Conservation (phyloP, 23 tunicate species). For the Trididemnum nubilum region DNA sequence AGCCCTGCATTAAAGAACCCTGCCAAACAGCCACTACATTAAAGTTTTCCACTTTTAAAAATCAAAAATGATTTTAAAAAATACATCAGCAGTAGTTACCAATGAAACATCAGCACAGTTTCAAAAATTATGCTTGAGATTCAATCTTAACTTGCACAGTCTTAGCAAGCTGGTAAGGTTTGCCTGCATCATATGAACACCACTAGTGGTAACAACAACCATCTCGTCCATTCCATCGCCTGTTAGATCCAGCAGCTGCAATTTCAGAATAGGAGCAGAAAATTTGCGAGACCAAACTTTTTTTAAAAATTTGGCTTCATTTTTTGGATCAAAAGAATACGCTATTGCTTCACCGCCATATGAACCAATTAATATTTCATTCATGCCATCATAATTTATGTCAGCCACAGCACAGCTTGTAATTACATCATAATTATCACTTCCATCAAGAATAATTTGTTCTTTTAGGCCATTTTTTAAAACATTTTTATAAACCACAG, state of each 20-base stretch:
- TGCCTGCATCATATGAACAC: slow-evolving; percentile 69
- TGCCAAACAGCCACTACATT: too few species aligned
- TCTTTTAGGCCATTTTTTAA: slow-evolving; percentile 45
- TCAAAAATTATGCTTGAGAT: too few species aligned
- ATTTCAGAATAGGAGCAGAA: slow-evolving; percentile 64
- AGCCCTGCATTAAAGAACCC: too few species aligned
- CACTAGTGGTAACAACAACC: slow-evolving; percentile 52
- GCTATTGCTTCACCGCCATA: slow-evolving; percentile 69
- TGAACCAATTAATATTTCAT: slow-evolving; percentile 77
- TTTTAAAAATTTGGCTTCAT: not conserved
- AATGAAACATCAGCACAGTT: too few species aligned
- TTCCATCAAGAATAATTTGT: slow-evolving; percentile 39
- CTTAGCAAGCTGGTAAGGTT: slow-evolving; percentile 39
- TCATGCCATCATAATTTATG: slow-evolving; percentile 45
- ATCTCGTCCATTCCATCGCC: slow-evolving; percentile 79
- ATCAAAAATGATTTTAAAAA: too few species aligned
- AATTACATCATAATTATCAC: slow-evolving; percentile 49
- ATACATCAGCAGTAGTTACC: too few species aligned
- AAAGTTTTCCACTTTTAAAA: too few species aligned
- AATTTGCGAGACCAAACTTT: slow-evolving; percentile 56
- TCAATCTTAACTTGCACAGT: slow-evolving; percentile 20
- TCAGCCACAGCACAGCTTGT: slow-evolving; percentile 82
- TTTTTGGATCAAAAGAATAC: slow-evolving; percentile 28
- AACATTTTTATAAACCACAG: slow-evolving; percentile 62
- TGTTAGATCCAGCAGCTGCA: slow-evolving; percentile 57